These are phyloP conservation scores for Campodea augens DNA, from an alignment of 1,140 invertebrate species.

Conservation along the genomic window DNA sequence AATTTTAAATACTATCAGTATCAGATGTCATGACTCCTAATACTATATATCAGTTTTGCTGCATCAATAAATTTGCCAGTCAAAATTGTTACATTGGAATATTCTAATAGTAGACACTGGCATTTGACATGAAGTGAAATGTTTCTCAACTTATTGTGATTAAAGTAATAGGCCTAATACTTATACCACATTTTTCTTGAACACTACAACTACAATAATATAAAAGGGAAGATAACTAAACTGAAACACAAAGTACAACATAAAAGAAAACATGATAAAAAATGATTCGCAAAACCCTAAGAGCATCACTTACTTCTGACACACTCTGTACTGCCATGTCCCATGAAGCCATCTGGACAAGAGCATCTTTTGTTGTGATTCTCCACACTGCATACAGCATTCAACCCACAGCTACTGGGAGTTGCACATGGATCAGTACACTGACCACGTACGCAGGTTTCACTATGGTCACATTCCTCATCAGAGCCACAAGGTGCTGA, in stretches of 20 bases:
- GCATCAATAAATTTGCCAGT: no score
- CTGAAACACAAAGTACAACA: no score
- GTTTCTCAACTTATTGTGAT: no score
- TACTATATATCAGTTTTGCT: no score
- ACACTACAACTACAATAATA: neutral
- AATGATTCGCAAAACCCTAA: no score
- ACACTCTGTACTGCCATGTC: slow-evolving; percentile 64
- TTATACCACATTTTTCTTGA: neutral
- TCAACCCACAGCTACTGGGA: slow-evolving; percentile 62
- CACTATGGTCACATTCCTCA: slow-evolving; percentile 52
- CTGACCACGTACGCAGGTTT: slow-evolving; percentile 61
- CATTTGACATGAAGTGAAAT: no score
- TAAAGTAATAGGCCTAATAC: no score
- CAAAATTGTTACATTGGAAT: no score
- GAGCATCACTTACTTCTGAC: slow-evolving; percentile 49
- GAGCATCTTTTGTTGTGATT: slow-evolving; percentile 60
- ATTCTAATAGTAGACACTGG: no score
- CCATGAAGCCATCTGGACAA: slow-evolving; percentile 68
- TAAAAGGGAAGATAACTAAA: neutral
- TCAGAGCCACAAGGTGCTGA: slow-evolving; percentile 56
- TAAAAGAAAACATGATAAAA: no score
- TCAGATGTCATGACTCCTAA: no score
- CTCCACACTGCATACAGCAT: slow-evolving; percentile 55
- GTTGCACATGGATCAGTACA: slow-evolving; percentile 66
- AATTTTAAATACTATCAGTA: no score